Conservation (phyloP, 2,113 vertebrate genomes). For the Redunca redunca region DNA sequence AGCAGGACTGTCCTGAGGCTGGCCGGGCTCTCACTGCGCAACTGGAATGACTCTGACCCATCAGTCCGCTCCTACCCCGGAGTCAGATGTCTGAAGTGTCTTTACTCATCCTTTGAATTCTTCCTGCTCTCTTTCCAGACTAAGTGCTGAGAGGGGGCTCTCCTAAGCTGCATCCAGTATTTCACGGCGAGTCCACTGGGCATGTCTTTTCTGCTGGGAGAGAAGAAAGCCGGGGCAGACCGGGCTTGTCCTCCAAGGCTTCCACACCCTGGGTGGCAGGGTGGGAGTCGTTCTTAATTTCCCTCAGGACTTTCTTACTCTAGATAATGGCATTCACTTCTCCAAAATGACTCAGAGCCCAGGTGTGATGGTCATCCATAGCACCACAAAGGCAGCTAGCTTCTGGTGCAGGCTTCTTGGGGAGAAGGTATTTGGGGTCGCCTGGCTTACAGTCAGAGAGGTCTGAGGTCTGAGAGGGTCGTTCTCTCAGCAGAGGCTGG, state of each 20-base stretch:
- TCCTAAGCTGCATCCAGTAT: not conserved
- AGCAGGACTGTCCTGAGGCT: not conserved
- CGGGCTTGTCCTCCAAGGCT: too few species aligned
- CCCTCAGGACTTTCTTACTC: not conserved
- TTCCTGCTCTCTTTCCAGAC: not conserved
- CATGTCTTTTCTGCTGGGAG: not conserved
- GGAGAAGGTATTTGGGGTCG: too few species aligned
- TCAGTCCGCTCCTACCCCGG: not conserved
- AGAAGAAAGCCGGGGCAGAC: not conserved
- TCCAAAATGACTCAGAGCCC: not conserved
- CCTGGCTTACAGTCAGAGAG: too few species aligned
- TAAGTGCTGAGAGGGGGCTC: not conserved
- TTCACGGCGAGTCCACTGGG: not conserved
- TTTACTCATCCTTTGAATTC: not conserved
- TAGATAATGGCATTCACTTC: not conserved
- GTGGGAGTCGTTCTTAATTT: not conserved
- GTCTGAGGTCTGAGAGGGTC: not conserved
- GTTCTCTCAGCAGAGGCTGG: not conserved
- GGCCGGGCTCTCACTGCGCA: fast-evolving
- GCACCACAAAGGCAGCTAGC: not conserved
- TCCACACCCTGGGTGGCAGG: fast-evolving
- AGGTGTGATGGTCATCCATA: not conserved
- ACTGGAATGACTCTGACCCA: fast-evolving
- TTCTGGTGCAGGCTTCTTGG: not conserved
- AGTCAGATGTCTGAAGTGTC: not conserved